Conservation (phyloP, 2,797 vertebrate genomes). For the Labeo calbasu region DNA sequence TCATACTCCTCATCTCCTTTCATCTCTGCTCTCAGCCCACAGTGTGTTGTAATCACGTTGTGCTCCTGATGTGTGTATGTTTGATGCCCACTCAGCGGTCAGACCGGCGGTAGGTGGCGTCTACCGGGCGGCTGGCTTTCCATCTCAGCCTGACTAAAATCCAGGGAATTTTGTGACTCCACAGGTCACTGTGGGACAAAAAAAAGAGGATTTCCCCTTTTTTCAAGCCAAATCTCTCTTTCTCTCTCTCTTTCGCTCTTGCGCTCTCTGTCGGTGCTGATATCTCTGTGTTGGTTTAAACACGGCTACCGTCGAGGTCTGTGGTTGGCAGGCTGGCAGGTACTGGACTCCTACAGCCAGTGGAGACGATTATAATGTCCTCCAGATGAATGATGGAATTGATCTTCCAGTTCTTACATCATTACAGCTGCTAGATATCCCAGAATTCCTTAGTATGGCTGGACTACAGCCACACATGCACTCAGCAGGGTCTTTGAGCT, state of each 20-base stretch:
- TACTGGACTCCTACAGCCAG: conserved; percentile 80
- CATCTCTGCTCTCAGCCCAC: conserved; percentile 8
- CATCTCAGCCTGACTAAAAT: conserved; percentile 30
- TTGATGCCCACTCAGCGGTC: conserved; percentile 51
- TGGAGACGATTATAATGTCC: conserved; percentile 69
- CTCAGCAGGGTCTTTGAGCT: conserved; percentile 32
- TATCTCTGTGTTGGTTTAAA: conserved; percentile 55
- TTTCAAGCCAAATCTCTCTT: conserved; percentile 19
- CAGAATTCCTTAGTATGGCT: conserved; percentile 46
- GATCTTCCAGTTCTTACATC: conserved; percentile 54
- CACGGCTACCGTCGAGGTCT: conserved; percentile 59
- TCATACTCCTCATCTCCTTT: conserved; percentile 27
- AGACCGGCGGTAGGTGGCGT: conserved; percentile 40
- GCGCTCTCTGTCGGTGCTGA: neutral
- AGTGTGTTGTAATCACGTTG: conserved; percentile 43
- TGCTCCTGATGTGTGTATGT: conserved; percentile 45
- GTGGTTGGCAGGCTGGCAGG: conserved; percentile 77
- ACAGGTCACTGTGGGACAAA: conserved; percentile 44
- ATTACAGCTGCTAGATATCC: conserved; percentile 60
- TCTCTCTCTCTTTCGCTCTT: neutral
- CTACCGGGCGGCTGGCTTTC: conserved; percentile 34
- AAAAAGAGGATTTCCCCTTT: conserved; percentile 53
- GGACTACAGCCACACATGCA: conserved; percentile 1
- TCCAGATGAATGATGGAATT: conserved; percentile 73
- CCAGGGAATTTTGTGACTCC: conserved; percentile 20